These are phyloP conservation scores for Ips typographus DNA, from an alignment of 1,140 invertebrate genomes.

Conservation along the genomic window DNA sequence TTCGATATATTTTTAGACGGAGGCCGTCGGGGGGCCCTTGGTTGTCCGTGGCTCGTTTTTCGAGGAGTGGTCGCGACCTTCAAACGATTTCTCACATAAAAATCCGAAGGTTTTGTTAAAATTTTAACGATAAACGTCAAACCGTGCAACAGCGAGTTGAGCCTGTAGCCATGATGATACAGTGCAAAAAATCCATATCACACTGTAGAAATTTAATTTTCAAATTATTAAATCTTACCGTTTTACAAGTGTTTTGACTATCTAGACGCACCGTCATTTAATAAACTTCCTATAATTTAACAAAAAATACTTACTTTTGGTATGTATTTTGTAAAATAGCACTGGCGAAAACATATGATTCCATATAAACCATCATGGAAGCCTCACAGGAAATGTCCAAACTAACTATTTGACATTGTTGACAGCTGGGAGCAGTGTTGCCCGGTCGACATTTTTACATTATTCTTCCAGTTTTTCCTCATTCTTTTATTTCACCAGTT, in stretches of 20 bases:
- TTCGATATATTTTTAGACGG: background rate
- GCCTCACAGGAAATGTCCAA: constrained; percentile 17
- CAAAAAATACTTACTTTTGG: constrained; percentile 33
- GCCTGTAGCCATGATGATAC: constrained; percentile 30
- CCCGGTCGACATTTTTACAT: background rate
- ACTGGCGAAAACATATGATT: constrained; percentile 44
- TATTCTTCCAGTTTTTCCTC: too few relatives aligned
- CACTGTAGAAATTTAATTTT: constrained; percentile 3
- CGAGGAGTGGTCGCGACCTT: background rate
- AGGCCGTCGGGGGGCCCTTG: too few relatives aligned
- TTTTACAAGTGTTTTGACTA: too few relatives aligned
- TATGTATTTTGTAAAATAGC: constrained; percentile 30
- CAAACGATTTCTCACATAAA: constrained; percentile 3
- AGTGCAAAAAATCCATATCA: constrained; percentile 31
- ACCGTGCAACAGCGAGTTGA: constrained; percentile 14
- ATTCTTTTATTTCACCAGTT: too few relatives aligned
- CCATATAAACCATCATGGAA: constrained; percentile 43
- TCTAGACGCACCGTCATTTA: too few relatives aligned
- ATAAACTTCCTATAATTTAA: too few relatives aligned
- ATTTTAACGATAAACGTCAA: constrained; percentile 36
- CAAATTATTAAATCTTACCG: background rate
- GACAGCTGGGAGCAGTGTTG: constrained; percentile 4
- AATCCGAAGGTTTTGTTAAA: constrained; percentile 9
- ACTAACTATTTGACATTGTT: constrained; percentile 1
- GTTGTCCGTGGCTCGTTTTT: background rate